Evolutionary conservation across 2,797 vertebrate species (phyloP), one percentile per base, ranked within the genome.

Genomic region (Otolemur crassicaudatus): DNA sequence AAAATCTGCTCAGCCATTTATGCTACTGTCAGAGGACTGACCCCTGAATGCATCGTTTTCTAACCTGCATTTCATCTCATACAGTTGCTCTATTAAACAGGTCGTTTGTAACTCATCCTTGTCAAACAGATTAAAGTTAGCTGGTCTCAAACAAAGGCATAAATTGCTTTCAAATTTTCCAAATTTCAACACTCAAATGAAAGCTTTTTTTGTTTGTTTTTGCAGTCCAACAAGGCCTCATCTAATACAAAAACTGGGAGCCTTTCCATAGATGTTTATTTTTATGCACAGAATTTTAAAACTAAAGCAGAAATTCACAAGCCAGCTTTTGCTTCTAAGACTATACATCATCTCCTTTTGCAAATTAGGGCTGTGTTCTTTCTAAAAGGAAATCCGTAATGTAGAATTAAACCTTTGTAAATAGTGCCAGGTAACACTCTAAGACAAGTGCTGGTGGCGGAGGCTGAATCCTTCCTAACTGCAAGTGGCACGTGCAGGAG

Each of bases 401-500:
- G 94, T 90, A 94, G 77, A 94, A 94, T 87, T 67, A 87, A 93
- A 79, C 14, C 67, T 96, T 91, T 85, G 81, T 90, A 95, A 97
- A 85, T 29, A 81, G 19, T 82, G 77, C 37, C 85, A 81, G 84
- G 31, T 92, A 72, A 56, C 61, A 92, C 67, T 43, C 56, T 46
- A 92, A 95, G 72, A 96, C 80, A 94, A 91, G 76, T 95, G 81
- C n/a, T 53, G 34, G 65, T 65, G 90, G 63, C 46, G 90, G 37
- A 60, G 6, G 7, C 9, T 75, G 40, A 96, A 96, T 92, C 72
- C 27, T 80, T 37, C 56, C 84, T 95, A 94, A 96, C n/a, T 96
- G 19, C 17, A 73, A 77, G 75, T 80, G 58, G 56, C 16, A 80
- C 11, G 0, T 29, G 22, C 7, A 40, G 9, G 23, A 73, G 82